phyloP scores from a whole-genome alignment of 1,140 invertebrate species.

The Triops longicaudatus region DNA sequence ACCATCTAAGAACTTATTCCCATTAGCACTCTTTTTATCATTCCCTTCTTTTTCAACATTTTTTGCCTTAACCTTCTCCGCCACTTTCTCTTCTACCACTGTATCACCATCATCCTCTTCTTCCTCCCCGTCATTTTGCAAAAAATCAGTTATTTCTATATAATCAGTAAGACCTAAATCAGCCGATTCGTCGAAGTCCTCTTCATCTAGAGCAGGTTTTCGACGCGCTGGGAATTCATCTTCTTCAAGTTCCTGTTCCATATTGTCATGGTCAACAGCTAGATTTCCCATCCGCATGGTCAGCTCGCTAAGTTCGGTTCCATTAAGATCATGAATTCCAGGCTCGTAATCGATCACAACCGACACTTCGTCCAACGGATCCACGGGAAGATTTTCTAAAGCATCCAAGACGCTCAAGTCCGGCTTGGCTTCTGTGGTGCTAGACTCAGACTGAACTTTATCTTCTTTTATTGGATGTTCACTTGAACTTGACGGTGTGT shows the following conservation, averaged over 20 bases:
- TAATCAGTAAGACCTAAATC: neutral
- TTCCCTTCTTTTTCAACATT: neutral
- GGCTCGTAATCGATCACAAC: constrained; percentile 32
- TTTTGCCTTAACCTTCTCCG: neutral
- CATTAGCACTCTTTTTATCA: neutral
- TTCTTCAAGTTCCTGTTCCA: neutral
- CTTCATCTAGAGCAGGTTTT: neutral
- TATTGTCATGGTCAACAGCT: neutral
- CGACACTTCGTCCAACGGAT: constrained; percentile 38
- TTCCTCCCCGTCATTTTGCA: neutral
- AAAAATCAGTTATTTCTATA: neutral
- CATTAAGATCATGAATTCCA: constrained; percentile 29
- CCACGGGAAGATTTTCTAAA: constrained; percentile 39
- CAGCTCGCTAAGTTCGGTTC: constrained; percentile 30
- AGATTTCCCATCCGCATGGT: neutral
- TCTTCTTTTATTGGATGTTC: neutral
- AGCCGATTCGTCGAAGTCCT: neutral
- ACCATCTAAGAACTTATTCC: neutral
- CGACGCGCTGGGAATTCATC: neutral
- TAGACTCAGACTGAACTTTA: neutral
- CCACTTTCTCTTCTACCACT: neutral
- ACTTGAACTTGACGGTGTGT: neutral
- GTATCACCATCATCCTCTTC: neutral
- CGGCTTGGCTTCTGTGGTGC: neutral
- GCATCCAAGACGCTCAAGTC: constrained; percentile 33